Evolutionary conservation across 2,113 vertebrate species (phyloP), one percentile per base, ranked within the genome.

Genomic region (Rhinichthys klamathensis): DNA sequence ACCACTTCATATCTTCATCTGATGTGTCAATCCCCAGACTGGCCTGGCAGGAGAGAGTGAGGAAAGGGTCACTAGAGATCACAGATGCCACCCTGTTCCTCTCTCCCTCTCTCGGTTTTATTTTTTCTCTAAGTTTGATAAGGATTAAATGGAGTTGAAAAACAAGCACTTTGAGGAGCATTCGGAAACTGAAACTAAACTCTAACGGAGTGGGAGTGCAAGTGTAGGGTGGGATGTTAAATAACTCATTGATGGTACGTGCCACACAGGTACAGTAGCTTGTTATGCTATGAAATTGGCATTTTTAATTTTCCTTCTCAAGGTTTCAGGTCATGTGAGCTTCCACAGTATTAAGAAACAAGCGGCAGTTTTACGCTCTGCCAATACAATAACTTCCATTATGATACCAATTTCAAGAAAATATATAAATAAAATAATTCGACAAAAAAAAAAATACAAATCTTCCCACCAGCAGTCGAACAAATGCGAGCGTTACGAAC

Each of bases 11-110:
- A 83, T 89, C 87, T 89, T 90, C 87, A 87, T 87, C 89, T 89
- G 89, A 90, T 87, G 89, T 90, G 89, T 87, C 87, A 90, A 90
- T 70, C 85, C 89, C 81, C 76, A 80, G 87, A 67, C 87, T 86
- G 89, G 89, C 83, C 85, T 88, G 87, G 87, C 85, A 83, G 72
- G 76, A 80, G 76, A 86, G 85, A 84, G 85, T 84, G 85, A 86
- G 65, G 87, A 87, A 84, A 85, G 83, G 87, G 89, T 88, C 89
- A 90, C 87, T 80, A 76, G 89, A 87, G 89, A 89, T 84, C 87
- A 89, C 89, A 90, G 87, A 90, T 90, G 89, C 87, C 89, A 86
- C 75, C 74, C 86, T 74, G 84, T 77, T 85, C 58, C 67, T 49
- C 74, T 65, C 32, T n/a, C 75, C 35, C 30, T 65, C 69, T 58